These are phyloP conservation scores for Procambarus clarkii DNA, from an alignment of 1,140 invertebrate species.

Conservation along the genomic window DNA sequence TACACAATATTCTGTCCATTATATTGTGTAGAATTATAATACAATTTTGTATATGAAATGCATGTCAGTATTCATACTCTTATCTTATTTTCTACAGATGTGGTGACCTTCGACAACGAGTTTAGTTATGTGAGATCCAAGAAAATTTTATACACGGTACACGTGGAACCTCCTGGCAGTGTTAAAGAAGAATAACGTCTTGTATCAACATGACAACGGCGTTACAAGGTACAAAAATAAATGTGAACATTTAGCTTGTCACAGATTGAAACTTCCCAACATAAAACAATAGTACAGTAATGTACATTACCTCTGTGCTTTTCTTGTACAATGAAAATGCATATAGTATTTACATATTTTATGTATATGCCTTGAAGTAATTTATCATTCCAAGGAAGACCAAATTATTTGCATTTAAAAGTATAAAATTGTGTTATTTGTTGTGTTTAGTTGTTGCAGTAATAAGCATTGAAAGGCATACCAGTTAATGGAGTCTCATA, in stretches of 20 bases:
- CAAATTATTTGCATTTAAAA: background rate
- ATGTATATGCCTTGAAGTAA: background rate
- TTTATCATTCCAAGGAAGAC: background rate
- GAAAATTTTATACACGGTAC: conserved; percentile 50
- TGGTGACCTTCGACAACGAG: conserved; percentile 59
- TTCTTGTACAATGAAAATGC: background rate
- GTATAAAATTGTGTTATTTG: background rate
- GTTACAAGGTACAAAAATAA: background rate
- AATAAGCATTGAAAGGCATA: no score
- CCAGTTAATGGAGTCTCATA: no score
- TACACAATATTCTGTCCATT: no score
- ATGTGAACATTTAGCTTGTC: background rate
- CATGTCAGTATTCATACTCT: background rate
- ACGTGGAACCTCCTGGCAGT: conserved; percentile 32
- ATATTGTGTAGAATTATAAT: no score
- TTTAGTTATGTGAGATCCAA: conserved; percentile 61
- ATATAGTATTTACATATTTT: background rate
- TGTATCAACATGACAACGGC: background rate
- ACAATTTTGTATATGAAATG: background rate
- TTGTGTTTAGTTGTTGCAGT: no score
- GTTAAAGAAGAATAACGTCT: conserved; percentile 27
- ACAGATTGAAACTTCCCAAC: background rate
- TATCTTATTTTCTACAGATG: conserved; percentile 33
- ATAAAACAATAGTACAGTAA: background rate
- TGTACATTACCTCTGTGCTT: background rate